Evolutionary conservation across 2,888 invertebrate species (phyloP), one percentile per base, ranked within the genome.

Genomic region (Himalopsyche japonica): DNA sequence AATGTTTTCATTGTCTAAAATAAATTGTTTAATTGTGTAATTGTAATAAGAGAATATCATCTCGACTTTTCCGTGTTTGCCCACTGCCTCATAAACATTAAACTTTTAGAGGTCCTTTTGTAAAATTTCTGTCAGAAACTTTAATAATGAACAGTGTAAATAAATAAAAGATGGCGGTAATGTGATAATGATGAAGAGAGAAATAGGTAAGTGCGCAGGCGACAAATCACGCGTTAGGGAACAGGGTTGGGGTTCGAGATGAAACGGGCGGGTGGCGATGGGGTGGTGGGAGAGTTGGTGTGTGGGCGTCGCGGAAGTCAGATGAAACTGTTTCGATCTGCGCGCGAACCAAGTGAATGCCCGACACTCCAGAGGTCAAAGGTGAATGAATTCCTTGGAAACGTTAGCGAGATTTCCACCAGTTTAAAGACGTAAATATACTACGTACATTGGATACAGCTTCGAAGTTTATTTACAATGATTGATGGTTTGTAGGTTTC

Each of bases 261-360:
- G 49, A 18, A 18, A 24, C 20, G 37, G 37, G 78, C 32, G 80
- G 80, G 37, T 27, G 32, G 20, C 70, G 30, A 34, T 64, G 48
- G 12, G 64, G 81, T 24, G 20, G 3, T 24, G 43, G 43, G 43
- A 15, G 12, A 15, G 24, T 27, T 30, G 70, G 70, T 27, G 70
- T 20, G 70, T 27, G 27, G 70, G 70, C 27, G 70, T 27, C 27
- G 70, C 70, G 70, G 70, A 70, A 70, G 70, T 70, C 70, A 70
- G 70, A 70, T 70, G 70, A 70, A 70, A 70, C 70, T 70, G 70
- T 70, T 70, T 70, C 70, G 70, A 70, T 70, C 70, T 70, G 70
- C 30, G 57, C 57, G 70, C 70, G 30, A 70, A 70, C 27, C 30
- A 30, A 27, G 70, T 70, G 70, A 70, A 70, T 70, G 70, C 70